Evolutionary conservation across 2,888 invertebrate species (phyloP), one percentile per base, ranked within the genome.

Genomic region (Drosophila peninsularis): DNA sequence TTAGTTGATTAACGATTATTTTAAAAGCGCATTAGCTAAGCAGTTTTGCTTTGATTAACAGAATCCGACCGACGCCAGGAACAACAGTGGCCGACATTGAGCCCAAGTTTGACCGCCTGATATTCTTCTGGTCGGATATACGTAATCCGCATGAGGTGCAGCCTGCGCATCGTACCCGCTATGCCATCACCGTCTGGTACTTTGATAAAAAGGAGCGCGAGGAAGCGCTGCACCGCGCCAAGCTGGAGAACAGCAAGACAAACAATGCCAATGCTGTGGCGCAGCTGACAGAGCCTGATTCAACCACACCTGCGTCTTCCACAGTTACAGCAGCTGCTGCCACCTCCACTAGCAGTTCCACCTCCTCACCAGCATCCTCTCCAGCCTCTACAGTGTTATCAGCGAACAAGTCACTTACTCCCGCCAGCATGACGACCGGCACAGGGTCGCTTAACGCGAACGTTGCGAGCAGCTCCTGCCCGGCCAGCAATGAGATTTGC

Each of bases 111-210:
- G 98, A 99, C 92, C 93, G 98, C 66, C 95, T 99, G 92, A 94
- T 99, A 85, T 98, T 98, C 93, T 99, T 99, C 94, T 99, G 99
- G 99, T 99, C 99, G 0, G 99, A 99, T 90, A 94, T 97, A 83
- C 94, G 99, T 80, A 99, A 98, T 93, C 99, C 99, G 0, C 99
- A 99, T 91, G 99, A 99, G 93, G 99, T 99, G 1, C 97, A 98
- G 92, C 98, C 98, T 2, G 96, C 98, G 0, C 97, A 94, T 91
- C 94, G 95, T 89, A 98, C 98, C 13, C 94, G 98, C 92, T 98
- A 97, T 91, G 98, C 98, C 44, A 97, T 98, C 71, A 98, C 98
- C 30, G 93, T 98, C 64, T 98, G 98, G 98, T 98, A 98, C 92
- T 97, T 97, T 89, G 98, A 98, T 92, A 95, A 96, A 0, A 94